Evolutionary conservation across 2,113 vertebrate species (phyloP), one percentile per base, ranked within the genome.

Genomic region (Tragelaphus buxtoni): DNA sequence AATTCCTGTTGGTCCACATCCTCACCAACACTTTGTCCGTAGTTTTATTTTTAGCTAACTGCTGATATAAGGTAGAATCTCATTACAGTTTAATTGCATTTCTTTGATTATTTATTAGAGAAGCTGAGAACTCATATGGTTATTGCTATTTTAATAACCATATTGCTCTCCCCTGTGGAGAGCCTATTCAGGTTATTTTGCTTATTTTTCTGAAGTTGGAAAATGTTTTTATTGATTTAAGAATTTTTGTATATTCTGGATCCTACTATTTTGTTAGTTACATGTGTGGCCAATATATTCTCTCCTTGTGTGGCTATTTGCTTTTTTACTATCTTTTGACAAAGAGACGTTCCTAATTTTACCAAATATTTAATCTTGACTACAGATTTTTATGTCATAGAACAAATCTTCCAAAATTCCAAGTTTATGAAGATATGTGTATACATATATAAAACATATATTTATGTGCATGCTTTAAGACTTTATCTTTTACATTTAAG

Each of bases 211-310:
- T 77, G n/a, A 92, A 51, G 42, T 12, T 74, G 45, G 20, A 74
- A 60, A 69, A 28, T 60, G 55, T 90, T 91, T 94, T 96, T 30
- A 88, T 30, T 96, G 35, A 90, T 35, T 86, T 55, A 82, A 55
- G n/a, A 77, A 86, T 72, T 88, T 87, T 35, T 95, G 76, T 55
- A 39, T 72, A 65, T n/a, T 81, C 30, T 81, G 53, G 49, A 91
- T 72, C 56, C 30, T 58, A 84, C 81, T 63, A 87, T 58, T 74
- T 51, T 79, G 32, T 63, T 51, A 45, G 60, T 51, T 63, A 92
- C 1, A 45, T 47, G 35, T 45, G 35, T 16, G 39, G 39, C 4
- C 51, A 80, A 72, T 80, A 81, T 39, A 65, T 45, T 82, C 5
- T 77, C 32, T 72, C 51, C 35, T 13, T 72, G 12, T 79, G 5